phyloP scores from a whole-genome alignment of 2,888 invertebrate species.

The Agrochola macilenta region DNA sequence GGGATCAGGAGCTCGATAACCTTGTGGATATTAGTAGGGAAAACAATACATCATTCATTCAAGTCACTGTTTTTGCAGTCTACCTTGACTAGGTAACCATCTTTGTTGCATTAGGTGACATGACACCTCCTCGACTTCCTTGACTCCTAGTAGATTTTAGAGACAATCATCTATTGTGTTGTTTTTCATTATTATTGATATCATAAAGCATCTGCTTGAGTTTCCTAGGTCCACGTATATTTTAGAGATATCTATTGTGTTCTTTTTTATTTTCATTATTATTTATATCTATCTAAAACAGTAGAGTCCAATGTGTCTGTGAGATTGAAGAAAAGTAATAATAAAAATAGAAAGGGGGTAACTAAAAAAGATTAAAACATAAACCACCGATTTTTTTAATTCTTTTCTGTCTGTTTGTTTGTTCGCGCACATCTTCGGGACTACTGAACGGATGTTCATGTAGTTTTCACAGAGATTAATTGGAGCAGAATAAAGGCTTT shows the following conservation, averaged over 20 bases:
- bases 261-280: not conserved
- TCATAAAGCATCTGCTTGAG: not conserved
- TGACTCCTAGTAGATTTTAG: slow-evolving; percentile 7
- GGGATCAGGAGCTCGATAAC: slow-evolving; percentile 81
- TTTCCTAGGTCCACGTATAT: not conserved
- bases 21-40: slow-evolving; percentile 77
- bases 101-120: not conserved
- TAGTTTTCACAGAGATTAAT: no score
- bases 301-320: no score
- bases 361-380: no score
- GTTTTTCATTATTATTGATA: not conserved
- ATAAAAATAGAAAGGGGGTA: no score
- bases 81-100: slow-evolving; percentile 76
- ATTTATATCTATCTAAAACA: no score
- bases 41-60: slow-evolving; percentile 76
- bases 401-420: no score
- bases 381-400: no score
- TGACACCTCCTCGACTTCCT: not conserved
- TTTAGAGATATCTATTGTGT: not conserved
- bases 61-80: slow-evolving; percentile 82
- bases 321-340: no score
- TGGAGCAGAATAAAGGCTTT: no score
- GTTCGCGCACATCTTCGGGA: no score
- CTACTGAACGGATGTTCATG: no score
- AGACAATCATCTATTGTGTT: not conserved